Conservation (phyloP, 2,113 vertebrate species). For the Phaethon lepturus region DNA sequence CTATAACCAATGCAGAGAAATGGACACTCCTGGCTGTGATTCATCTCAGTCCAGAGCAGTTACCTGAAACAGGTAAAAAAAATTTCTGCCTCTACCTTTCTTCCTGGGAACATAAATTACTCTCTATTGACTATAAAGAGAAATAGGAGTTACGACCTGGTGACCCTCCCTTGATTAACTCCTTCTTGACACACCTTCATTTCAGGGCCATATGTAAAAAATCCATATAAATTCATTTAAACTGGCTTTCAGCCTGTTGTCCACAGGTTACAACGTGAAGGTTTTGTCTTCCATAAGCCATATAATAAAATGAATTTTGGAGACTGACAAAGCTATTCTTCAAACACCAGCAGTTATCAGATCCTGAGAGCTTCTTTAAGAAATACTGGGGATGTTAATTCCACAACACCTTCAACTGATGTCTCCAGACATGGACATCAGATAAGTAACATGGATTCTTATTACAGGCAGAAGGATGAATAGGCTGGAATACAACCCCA, state of each 20-base stretch:
- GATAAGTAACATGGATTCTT: neutral
- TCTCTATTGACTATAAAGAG: neutral
- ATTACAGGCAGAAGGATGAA: neutral
- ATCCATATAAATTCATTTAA: neutral
- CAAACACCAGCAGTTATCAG: neutral
- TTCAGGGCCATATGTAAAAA: neutral
- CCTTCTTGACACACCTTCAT: neutral
- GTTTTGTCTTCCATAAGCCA: neutral
- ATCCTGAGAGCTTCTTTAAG: neutral
- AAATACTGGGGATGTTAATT: neutral
- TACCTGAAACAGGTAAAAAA: neutral
- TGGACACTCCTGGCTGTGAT: neutral
- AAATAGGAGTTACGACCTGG: neutral
- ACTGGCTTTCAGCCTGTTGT: neutral
- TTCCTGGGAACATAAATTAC: slow-evolving; percentile 10
- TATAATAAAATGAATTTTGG: neutral
- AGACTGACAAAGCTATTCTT: neutral
- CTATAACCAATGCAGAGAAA: neutral
- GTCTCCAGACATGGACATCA: neutral
- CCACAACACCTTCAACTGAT: neutral
- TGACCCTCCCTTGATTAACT: neutral
- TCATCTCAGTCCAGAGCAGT: neutral
- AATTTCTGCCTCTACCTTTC: neutral
- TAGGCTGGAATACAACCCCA: neutral
- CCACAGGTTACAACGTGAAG: neutral